Conservation (phyloP, 1,140 invertebrate genomes). For the Tetramorium parvispinum region DNA sequence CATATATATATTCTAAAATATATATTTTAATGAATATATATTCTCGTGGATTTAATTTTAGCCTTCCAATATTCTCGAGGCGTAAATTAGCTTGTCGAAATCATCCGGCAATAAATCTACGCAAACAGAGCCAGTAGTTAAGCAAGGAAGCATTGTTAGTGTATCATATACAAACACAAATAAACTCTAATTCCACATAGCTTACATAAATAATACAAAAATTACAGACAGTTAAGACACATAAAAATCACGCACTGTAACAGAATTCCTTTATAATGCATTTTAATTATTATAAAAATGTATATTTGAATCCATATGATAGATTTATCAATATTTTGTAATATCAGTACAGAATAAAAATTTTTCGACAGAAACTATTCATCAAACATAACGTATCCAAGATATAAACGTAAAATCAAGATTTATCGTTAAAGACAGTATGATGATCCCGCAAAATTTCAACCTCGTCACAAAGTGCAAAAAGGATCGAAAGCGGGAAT, state of each 20-base stretch:
- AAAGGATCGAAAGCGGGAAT: conserved; percentile 15
- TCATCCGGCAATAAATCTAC: conserved; percentile 10
- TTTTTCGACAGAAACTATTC: not conserved
- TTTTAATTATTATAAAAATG: conserved; percentile 4
- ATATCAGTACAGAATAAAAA: not conserved
- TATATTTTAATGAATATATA: conserved; percentile 8
- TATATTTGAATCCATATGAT: not conserved
- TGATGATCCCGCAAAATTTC: conserved; percentile 42
- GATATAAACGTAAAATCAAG: not conserved
- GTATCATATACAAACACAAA: conserved; percentile 1
- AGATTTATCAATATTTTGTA: not conserved
- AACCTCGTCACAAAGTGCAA: conserved; percentile 21
- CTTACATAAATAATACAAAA: not conserved
- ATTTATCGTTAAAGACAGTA: conserved; percentile 38
- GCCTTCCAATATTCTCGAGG: conserved; percentile 15
- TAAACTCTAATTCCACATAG: not conserved
- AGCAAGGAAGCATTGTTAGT: not conserved
- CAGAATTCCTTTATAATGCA: too few species aligned
- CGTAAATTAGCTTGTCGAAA: conserved; percentile 46
- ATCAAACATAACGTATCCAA: not conserved
- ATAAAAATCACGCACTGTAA: not conserved
- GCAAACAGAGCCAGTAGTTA: conserved; percentile 7
- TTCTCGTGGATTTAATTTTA: conserved; percentile 6
- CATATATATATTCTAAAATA: too few species aligned
- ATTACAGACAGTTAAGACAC: not conserved